Evolutionary conservation across 1,140 invertebrate species (phyloP), one percentile per base, ranked within the genome.

Genomic region (Drosophila rhopaloa): DNA sequence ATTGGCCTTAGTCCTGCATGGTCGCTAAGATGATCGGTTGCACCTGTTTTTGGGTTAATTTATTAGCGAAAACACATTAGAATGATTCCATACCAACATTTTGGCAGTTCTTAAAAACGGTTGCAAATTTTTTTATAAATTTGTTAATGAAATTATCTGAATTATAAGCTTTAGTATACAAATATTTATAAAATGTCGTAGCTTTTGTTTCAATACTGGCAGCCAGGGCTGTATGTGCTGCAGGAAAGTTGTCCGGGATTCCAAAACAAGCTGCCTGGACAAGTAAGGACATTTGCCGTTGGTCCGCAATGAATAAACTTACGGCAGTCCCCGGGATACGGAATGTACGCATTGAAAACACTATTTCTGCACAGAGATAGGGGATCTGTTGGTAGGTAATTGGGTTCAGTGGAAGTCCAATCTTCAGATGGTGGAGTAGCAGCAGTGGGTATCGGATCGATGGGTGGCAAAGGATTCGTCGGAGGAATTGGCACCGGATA

Each of bases 241-340:
- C 83, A 88, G 5, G 67, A 43, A n/a, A 29, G 35, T 3, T n/a
- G 32, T 10, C 5, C 16, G 4, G 37, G 27, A 37, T 74, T 71
- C 81, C 84, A 91, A 24, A 47, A 79, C 48, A 89, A 65, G 24
- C 68, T 43, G 5, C 13, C 67, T 0, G 71, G 47, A 10, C 90
- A 91, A 9, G 32, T 68, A 1, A 86, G 27, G 10, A 91, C 72
- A 7, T 16, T 54, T 1, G 55, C 58, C 2, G 29, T 60, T 16
- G 71, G 71, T 14, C 82, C 79, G 11, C 91, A 92, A 6, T 75
- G 29, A 13, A 91, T 86, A 11, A 92, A 91, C 59, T 89, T 85
- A 4, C 66, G 73, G 13, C 91, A 92, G 68, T 90, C 71, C 9
- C 41, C 63, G 2, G 90, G 90, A 76, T 91, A 82, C 6, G 74